Conservation (phyloP, 2,888 invertebrate species). For the Stenodema calcarata region DNA sequence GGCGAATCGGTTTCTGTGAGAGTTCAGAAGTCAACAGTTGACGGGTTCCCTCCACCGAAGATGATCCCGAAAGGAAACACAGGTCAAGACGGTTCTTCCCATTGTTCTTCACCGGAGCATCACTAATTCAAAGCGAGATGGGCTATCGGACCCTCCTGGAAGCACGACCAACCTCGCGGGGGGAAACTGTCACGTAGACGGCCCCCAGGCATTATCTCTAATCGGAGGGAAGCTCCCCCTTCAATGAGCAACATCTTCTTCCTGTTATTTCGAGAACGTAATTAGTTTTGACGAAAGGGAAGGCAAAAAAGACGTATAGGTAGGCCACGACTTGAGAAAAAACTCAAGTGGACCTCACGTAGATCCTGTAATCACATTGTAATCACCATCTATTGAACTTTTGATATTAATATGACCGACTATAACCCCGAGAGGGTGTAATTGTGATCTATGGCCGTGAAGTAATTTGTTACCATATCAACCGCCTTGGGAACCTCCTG, state of each 20-base stretch:
- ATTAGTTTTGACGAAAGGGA: neutral
- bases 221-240: constrained; percentile 7
- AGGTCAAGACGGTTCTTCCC: neutral
- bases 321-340: neutral
- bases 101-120: constrained; percentile 2
- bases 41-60: neutral
- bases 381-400: neutral
- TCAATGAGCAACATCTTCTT: constrained; percentile 9
- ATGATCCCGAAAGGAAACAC: constrained; percentile 2
- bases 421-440: neutral
- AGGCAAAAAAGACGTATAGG: neutral
- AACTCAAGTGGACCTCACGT: neutral
- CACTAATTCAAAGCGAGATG: constrained; percentile 19
- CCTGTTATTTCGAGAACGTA: constrained; percentile 1
- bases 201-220: neutral
- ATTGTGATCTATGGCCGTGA: neutral
- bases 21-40: neutral
- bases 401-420: neutral
- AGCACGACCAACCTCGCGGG: neutral
- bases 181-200: neutral
- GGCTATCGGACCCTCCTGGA: neutral
- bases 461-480: neutral
- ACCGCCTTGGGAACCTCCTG: neutral
- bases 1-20: neutral
- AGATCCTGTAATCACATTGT: neutral